Percentiles rank a stretch among this genome's conserved stretches.
These are phyloP conservation scores for Lichenostomus cassidix DNA, from an alignment of 2,113 vertebrate genomes.

Conservation along the genomic window DNA sequence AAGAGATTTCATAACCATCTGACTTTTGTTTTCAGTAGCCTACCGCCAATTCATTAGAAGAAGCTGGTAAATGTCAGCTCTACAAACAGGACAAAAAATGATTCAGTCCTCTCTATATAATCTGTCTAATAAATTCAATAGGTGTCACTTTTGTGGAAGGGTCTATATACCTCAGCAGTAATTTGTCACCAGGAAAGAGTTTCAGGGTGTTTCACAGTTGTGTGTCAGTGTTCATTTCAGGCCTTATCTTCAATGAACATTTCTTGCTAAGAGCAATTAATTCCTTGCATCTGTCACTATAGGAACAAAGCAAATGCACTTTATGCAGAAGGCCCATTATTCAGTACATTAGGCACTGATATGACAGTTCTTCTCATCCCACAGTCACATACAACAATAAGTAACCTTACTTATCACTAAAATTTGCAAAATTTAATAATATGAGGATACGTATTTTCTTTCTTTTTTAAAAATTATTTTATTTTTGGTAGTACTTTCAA, in stretches of 20 bases:
- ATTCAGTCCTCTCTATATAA: constrained; percentile 9
- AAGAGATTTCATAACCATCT: background rate
- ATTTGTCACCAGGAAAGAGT: constrained; percentile 61
- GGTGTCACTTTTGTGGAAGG: constrained; percentile 55
- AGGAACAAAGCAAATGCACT: constrained; percentile 60
- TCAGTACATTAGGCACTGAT: constrained; percentile 53
- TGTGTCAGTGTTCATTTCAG: constrained; percentile 62
- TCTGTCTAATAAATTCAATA: constrained; percentile 65
- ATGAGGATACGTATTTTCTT: background rate
- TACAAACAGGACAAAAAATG: constrained; percentile 35
- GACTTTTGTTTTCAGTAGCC: constrained; percentile 33
- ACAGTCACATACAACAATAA: constrained; percentile 25
- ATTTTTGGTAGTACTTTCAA: background rate
- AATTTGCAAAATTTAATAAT: background rate
- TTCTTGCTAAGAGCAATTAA: constrained; percentile 70
- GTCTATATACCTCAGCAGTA: constrained; percentile 50
- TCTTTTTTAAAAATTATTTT: background rate
- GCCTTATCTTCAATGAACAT: constrained; percentile 62
- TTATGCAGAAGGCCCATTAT: constrained; percentile 49
- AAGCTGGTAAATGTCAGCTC: constrained; percentile 48
- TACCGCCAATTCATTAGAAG: constrained; percentile 17
- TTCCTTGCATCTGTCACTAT: constrained; percentile 68
- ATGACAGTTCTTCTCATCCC: constrained; percentile 40
- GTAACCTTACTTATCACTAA: background rate
- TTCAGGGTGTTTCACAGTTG: constrained; percentile 42